phyloP scores from a whole-genome alignment of 1,140 invertebrate genomes.

The Battus philenor region DNA sequence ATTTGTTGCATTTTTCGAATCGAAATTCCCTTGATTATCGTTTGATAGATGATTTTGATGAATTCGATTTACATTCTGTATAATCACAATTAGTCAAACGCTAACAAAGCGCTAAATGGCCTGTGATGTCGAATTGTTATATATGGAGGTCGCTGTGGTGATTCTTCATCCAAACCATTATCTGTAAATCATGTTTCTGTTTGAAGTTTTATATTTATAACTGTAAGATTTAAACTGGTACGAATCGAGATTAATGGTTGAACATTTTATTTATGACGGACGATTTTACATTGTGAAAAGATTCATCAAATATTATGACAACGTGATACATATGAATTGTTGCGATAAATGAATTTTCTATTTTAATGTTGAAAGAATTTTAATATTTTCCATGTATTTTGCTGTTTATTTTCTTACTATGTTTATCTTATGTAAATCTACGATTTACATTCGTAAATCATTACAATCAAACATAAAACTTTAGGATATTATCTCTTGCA shows the following conservation, averaged over 20 bases:
- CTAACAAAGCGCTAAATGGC: neutral
- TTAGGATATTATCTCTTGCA: too few species aligned
- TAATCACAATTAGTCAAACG: neutral
- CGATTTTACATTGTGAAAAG: too few species aligned
- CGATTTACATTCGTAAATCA: too few species aligned
- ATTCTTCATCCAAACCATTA: conserved; percentile 2
- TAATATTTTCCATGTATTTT: too few species aligned
- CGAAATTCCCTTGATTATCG: conserved; percentile 8
- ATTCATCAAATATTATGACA: too few species aligned
- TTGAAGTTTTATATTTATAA: conserved; percentile 11
- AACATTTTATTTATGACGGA: conserved; percentile 2
- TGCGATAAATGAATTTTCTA: too few species aligned
- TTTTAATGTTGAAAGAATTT: too few species aligned
- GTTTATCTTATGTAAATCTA: too few species aligned
- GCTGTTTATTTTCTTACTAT: too few species aligned
- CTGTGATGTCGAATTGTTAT: neutral
- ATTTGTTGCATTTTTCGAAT: conserved; percentile 11
- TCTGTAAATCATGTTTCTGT: conserved; percentile 7
- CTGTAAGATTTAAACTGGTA: neutral
- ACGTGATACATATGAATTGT: too few species aligned
- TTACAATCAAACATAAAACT: too few species aligned
- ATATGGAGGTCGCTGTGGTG: neutral
- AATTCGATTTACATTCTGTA: conserved; percentile 6
- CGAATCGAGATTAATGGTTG: neutral
- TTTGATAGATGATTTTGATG: conserved; percentile 14